Conservation (phyloP, 2,113 vertebrate genomes). For the Pardalotus punctatus region DNA sequence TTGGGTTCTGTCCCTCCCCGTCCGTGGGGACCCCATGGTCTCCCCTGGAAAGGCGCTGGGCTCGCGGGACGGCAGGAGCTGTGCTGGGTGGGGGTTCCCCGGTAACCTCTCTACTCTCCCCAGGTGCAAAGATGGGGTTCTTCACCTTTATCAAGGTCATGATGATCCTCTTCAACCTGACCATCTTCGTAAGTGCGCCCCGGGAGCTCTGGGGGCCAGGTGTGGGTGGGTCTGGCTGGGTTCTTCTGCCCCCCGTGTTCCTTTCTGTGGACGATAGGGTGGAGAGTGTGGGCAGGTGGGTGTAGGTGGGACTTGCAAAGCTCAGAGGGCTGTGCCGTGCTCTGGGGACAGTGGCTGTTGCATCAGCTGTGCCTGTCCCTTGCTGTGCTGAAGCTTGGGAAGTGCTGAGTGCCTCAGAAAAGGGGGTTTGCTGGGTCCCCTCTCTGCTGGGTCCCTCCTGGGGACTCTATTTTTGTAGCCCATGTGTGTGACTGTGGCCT, state of each 20-base stretch:
- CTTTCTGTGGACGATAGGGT: accelerated
- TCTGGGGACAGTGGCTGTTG: background rate
- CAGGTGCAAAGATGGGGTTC: slow-evolving; percentile 83
- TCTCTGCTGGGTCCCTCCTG: no score
- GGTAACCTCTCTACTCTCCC: background rate
- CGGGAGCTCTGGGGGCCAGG: background rate
- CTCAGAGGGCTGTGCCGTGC: background rate
- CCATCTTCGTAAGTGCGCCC: slow-evolving; percentile 87
- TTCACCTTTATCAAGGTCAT: slow-evolving; percentile 85
- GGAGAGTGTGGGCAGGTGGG: background rate
- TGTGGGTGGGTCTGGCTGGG: background rate
- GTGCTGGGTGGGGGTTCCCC: no score
- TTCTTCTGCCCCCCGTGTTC: background rate
- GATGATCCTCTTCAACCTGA: slow-evolving; percentile 87
- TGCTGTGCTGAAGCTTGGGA: background rate
- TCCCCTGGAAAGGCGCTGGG: no score
- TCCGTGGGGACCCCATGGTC: accelerated
- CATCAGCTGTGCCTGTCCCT: background rate
- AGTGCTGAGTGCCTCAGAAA: background rate
- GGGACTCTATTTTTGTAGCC: accelerated
- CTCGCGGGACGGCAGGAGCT: background rate
- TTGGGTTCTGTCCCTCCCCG: background rate
- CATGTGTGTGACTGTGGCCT: accelerated
- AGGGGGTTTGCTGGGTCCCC: background rate
- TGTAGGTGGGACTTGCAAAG: background rate